Evolutionary conservation across 2,888 invertebrate genomes (phyloP).

Genomic region (Lottia scabra): DNA sequence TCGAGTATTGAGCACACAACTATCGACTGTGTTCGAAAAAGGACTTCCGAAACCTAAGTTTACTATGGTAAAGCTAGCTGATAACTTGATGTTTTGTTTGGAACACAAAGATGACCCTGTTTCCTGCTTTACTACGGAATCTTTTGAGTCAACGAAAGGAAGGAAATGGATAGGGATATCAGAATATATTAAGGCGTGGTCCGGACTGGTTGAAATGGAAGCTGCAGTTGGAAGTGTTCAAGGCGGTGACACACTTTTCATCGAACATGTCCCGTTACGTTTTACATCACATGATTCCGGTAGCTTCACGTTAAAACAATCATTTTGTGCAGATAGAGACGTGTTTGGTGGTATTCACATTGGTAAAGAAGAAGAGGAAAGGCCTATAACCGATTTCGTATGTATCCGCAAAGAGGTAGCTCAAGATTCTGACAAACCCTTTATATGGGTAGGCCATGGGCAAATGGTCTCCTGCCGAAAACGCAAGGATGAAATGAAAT

Average conservation of each 20-base stretch:
- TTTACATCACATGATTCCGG: constrained; percentile 29
- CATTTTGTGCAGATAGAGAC: constrained; percentile 39
- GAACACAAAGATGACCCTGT: constrained; percentile 36
- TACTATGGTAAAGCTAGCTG: constrained; percentile 27
- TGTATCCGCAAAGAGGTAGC: background rate
- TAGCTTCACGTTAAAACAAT: constrained; percentile 30
- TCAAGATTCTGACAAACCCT: background rate
- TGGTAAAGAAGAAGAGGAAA: constrained; percentile 25
- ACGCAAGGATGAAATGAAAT: background rate
- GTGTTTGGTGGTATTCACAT: constrained; percentile 36
- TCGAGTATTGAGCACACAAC: constrained; percentile 31
- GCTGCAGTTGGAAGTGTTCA: constrained; percentile 37
- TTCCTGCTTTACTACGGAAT: constrained; percentile 30
- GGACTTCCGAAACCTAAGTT: constrained; percentile 29
- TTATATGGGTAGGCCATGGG: constrained; percentile 26
- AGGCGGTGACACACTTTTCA: constrained; percentile 35
- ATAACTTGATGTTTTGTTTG: constrained; percentile 32
- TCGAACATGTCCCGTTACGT: constrained; percentile 37
- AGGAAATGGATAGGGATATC: constrained; percentile 19
- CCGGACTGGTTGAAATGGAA: constrained; percentile 48
- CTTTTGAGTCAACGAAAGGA: constrained; percentile 29
- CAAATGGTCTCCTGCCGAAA: background rate
- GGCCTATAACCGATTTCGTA: constrained; percentile 25
- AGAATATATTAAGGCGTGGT: constrained; percentile 39
- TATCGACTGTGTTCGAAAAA: constrained; percentile 27